phyloP scores from a whole-genome alignment of 1,140 invertebrate species.

The Archivesica marissinica region DNA sequence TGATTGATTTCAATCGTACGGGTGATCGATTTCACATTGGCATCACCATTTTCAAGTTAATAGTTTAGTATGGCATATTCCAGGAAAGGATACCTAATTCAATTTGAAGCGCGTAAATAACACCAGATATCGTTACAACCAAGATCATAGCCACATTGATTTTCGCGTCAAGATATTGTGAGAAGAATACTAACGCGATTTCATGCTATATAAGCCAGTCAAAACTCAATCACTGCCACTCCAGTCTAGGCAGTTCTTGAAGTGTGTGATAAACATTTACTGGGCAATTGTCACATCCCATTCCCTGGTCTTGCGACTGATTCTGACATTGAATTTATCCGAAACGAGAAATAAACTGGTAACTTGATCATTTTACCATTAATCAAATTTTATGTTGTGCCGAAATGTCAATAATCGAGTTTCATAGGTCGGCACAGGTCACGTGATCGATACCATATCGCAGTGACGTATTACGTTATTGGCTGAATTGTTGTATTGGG shows the following conservation, averaged over 20 bases:
- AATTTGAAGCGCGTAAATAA: slow-evolving; percentile 16
- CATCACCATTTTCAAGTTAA: slow-evolving; percentile 18
- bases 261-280: slow-evolving; percentile 46
- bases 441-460: slow-evolving; percentile 10
- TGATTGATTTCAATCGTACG: neutral
- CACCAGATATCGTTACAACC: neutral
- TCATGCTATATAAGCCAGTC: slow-evolving; percentile 12
- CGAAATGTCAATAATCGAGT: slow-evolving; percentile 50
- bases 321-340: slow-evolving; percentile 41
- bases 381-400: slow-evolving; percentile 41
- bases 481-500: too few relatives aligned
- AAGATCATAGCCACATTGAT: neutral
- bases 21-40: neutral
- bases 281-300: slow-evolving; percentile 35
- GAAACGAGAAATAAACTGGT: slow-evolving; percentile 49
- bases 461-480: too few relatives aligned
- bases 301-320: slow-evolving; percentile 20
- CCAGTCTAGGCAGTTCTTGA: slow-evolving; percentile 1
- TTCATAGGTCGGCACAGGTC: slow-evolving; percentile 39
- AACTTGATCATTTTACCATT: slow-evolving; percentile 49
- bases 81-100: slow-evolving; percentile 8
- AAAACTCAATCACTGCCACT: slow-evolving; percentile 34
- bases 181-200: slow-evolving; percentile 37
- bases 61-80: slow-evolving; percentile 17
- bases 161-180: slow-evolving; percentile 1